Base-by-base conservation (phyloP, 2,888 invertebrate genomes). In the Zaprionus lineosus region DNA sequence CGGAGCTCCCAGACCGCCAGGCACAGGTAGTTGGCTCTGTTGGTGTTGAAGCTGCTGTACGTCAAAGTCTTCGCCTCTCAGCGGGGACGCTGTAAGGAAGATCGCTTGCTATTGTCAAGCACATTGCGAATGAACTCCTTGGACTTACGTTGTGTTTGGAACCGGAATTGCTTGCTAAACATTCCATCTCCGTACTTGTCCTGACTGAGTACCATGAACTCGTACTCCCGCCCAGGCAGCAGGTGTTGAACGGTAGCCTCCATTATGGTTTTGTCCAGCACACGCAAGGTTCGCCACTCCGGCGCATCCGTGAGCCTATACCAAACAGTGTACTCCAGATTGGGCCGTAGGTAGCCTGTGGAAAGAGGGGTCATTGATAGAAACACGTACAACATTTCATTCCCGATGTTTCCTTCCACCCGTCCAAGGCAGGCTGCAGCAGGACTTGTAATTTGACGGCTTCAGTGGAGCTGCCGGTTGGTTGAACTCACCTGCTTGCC, bases 121-220 rank as follows among this genome's bases (percentile, higher is more conserved):
- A 7, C 1, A 16, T 9, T 11, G 15, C n/a, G 2, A 0, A 0
- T 3, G 1, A 8, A 6, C 28, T 9, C 9, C 1, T 0, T 9
- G 8, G 4, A 50, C 78, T 78, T 76, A 91, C 91, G 92, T 89
- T 93, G 92, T 0, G 97, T 97, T 86, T 92, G 92, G 50, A 94
- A 93, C 76, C 93, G 92, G 19, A 97, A 91, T 7, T 95, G 93
- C 89, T 96, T 95, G 90, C 97, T 97, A 88, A 96, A 97, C 91
- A 97, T 94, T 15, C 97, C 97, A 83, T 97, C 96, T 4, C 97
- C 97, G 59, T 93, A 92, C 83, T 94, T 93, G 89, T 98, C 97
- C 88, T 96, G 95, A 74, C 97, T 94, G 40, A 97, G 92, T 39
- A 98, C 95, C 93, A 97, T 96, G 87, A 98, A 94, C 90, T 98